Percentiles rank a stretch among this genome's conserved stretches.
phyloP scores from a whole-genome alignment of 2,888 invertebrate genomes.

The Buathra laborator region DNA sequence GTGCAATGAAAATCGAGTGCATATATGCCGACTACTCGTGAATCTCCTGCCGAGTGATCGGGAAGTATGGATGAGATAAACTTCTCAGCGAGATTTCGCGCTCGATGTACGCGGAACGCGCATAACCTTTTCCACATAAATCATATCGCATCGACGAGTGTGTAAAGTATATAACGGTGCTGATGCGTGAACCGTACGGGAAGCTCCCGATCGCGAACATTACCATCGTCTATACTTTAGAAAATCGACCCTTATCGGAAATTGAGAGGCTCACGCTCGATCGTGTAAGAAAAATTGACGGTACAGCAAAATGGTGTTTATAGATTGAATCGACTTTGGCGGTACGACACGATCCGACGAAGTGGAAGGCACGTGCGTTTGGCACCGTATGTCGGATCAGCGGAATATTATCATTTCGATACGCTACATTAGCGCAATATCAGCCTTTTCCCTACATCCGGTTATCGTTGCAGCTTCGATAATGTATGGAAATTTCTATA shows the following conservation, averaged over 20 bases:
- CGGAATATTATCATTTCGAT: conserved; percentile 18
- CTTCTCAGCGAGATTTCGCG: conserved; percentile 29
- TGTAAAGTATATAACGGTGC: conserved; percentile 1
- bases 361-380: neutral
- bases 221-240: neutral
- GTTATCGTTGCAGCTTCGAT: conserved; percentile 1
- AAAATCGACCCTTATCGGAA: neutral
- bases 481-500: neutral
- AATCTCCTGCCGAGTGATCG: too few species aligned
- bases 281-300: conserved; percentile 16
- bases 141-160: conserved; percentile 34
- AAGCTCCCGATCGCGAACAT: neutral
- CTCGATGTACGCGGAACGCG: conserved; percentile 12
- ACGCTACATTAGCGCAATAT: conserved; percentile 8
- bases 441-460: neutral
- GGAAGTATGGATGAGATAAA: neutral
- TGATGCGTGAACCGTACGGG: neutral
- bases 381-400: neutral
- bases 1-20: too few species aligned
- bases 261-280: conserved; percentile 11
- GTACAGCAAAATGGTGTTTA: neutral
- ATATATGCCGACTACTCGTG: too few species aligned
- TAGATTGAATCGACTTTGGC: conserved; percentile 7
- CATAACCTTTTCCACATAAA: conserved; percentile 44
- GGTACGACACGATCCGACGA: neutral